A percentile compares a stretch with the other conserved stretches of the same genome.
phyloP scores from a whole-genome alignment of 2,797 vertebrate species.

The Carcharodon carcharias region DNA sequence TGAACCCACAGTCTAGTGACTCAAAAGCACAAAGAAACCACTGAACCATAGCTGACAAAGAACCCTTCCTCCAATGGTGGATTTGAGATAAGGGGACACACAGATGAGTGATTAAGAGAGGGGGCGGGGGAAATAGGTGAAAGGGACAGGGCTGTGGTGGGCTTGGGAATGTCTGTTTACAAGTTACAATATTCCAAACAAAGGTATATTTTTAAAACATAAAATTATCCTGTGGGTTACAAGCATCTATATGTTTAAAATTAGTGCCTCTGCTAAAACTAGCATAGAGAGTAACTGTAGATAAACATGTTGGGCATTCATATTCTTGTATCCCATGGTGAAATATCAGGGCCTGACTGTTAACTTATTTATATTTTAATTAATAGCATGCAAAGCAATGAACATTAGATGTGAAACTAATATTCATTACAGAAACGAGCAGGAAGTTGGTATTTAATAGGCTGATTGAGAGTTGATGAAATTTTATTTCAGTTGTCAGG shows the following conservation, averaged over 20 bases:
- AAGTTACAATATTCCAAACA: background rate
- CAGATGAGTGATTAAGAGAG: background rate
- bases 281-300: background rate
- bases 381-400: background rate
- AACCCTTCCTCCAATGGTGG: background rate
- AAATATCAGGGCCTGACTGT: background rate
- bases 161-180: constrained; percentile 54
- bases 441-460: background rate
- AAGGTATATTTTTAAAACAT: background rate
- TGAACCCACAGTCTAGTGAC: background rate
- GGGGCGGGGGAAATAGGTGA: background rate
- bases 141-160: constrained; percentile 41
- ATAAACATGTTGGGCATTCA: background rate
- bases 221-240: background rate
- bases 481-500: background rate
- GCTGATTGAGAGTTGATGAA: background rate
- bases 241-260: background rate
- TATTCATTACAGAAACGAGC: background rate
- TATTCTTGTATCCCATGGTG: background rate
- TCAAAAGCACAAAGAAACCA: background rate
- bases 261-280: background rate
- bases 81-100: constrained; percentile 41
- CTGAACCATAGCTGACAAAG: background rate
- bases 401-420: background rate
- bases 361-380: background rate